phyloP scores from a whole-genome alignment of 37 sponge, comb jelly and placozoan species.

The Bolinopsis microptera region DNA sequence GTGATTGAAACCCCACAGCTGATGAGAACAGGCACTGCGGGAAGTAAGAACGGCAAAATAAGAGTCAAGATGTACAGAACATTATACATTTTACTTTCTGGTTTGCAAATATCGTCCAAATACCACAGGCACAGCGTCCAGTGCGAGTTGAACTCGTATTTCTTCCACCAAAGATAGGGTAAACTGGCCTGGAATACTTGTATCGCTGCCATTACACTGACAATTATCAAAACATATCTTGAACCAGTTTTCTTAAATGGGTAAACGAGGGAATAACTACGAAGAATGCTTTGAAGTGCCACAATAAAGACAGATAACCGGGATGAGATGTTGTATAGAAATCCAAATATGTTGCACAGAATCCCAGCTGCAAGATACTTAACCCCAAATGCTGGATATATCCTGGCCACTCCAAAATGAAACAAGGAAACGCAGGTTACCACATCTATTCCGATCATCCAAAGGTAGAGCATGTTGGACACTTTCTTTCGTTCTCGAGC shows the following conservation, averaged over 20 bases:
- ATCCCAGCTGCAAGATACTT: neutral
- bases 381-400: neutral
- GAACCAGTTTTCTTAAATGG: neutral
- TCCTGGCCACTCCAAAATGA: constrained; percentile 20
- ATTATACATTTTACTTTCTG: neutral
- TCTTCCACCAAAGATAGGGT: constrained; percentile 38
- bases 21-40: constrained; percentile 23
- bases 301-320: constrained; percentile 17
- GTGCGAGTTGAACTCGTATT: neutral
- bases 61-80: constrained; percentile 19
- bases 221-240: neutral
- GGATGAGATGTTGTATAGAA: constrained; percentile 49
- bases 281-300: constrained; percentile 44
- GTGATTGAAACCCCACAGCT: constrained; percentile 29
- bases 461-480: constrained; percentile 26
- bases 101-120: constrained; percentile 9
- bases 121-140: constrained; percentile 55
- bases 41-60: constrained; percentile 43
- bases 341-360: constrained; percentile 20
- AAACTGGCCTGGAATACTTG: constrained; percentile 15
- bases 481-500: constrained; percentile 12
- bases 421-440: neutral
- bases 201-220: neutral
- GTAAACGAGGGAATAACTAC: constrained; percentile 37
- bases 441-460: constrained; percentile 20